Conservation (phyloP, 2,113 vertebrate species). For the Chaetops frenatus region DNA sequence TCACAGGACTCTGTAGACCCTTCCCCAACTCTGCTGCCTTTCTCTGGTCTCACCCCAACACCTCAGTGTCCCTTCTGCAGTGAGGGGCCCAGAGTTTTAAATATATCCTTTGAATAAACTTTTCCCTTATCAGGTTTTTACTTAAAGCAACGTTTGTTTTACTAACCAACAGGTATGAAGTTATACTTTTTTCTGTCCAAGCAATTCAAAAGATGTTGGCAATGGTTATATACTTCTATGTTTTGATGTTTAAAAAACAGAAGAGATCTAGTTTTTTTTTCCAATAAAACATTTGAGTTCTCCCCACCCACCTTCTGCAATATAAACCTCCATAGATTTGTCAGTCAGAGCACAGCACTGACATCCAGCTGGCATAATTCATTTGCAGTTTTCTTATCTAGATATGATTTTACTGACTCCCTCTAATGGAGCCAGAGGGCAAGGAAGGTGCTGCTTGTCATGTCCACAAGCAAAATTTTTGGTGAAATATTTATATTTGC, state of each 20-base stretch:
- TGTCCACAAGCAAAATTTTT: neutral
- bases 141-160: neutral
- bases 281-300: neutral
- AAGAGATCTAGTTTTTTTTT: neutral
- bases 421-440: neutral
- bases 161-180: neutral
- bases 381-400: neutral
- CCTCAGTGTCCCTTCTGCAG: neutral
- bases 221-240: neutral
- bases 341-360: neutral
- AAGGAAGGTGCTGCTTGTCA: neutral
- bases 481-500: neutral
- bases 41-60: neutral
- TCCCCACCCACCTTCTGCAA: neutral
- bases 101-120: neutral
- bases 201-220: neutral
- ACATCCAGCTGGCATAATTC: neutral
- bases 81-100: neutral
- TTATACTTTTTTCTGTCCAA: neutral
- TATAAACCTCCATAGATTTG: neutral
- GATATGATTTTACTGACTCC: neutral
- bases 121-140: neutral
- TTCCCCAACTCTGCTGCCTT: neutral
- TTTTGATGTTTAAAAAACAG: neutral
- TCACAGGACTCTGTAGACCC: neutral